Evolutionary conservation across 2,888 invertebrate species (phyloP).

Genomic region (Yponomeuta evonymella): DNA sequence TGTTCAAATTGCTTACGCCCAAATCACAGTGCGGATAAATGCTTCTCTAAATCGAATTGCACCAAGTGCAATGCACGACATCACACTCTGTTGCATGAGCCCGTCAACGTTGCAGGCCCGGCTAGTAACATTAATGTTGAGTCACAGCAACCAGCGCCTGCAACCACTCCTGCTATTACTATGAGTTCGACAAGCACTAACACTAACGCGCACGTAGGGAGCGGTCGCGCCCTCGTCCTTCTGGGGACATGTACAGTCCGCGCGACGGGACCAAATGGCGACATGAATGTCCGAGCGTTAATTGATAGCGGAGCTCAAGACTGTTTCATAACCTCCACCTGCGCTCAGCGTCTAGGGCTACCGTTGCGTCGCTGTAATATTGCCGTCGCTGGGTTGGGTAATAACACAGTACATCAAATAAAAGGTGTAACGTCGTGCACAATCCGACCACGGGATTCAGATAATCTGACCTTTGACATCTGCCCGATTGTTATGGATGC

Average conservation of each 20-base stretch:
- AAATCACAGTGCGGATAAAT: too few species aligned
- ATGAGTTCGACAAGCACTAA: background rate
- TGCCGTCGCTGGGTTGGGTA: constrained; percentile 8
- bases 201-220: background rate
- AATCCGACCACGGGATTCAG: constrained; percentile 12
- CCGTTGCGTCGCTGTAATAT: constrained; percentile 14
- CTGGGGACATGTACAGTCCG: constrained; percentile 13
- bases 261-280: background rate
- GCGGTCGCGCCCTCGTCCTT: constrained; percentile 10
- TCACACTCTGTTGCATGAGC: constrained; percentile 16
- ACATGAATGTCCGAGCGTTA: constrained; percentile 7
- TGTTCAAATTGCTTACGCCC: too few species aligned
- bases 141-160: background rate
- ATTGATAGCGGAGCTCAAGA: constrained; percentile 18
- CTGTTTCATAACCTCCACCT: constrained; percentile 16
- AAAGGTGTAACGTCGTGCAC: constrained; percentile 16
- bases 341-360: constrained; percentile 17
- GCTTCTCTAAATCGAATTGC: constrained; percentile 6
- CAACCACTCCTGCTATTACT: background rate
- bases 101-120: background rate
- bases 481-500: too few species aligned
- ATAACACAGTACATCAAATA: constrained; percentile 11
- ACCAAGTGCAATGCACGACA: constrained; percentile 12
- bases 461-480: background rate
- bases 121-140: background rate